A percentile compares a stretch with the other conserved stretches of the same genome.
phyloP scores from a whole-genome alignment of 2,113 vertebrate genomes.

The Datnioides undecimradiatus region DNA sequence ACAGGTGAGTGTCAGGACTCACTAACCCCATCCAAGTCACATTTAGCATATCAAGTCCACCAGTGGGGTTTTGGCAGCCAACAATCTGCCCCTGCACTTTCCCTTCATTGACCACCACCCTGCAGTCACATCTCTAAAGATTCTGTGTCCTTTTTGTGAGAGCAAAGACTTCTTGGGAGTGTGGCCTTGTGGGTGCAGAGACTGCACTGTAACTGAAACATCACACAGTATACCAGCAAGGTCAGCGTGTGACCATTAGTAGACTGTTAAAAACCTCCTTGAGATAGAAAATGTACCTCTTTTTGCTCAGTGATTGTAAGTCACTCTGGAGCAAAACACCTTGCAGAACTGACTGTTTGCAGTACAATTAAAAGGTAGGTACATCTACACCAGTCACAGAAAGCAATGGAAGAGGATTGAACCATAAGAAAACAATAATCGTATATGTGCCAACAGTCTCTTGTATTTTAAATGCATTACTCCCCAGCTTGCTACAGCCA shows the following conservation, averaged over 20 bases:
- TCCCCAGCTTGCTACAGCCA: conserved; percentile 3
- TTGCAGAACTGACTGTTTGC: not conserved
- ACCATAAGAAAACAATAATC: conserved; percentile 11
- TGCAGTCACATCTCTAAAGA: not conserved
- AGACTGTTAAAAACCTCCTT: not conserved
- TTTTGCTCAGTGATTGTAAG: conserved; percentile 5
- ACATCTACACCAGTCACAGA: not conserved
- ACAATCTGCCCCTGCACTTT: conserved; percentile 15
- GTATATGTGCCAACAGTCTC: conserved; percentile 1
- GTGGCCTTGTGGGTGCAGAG: not conserved
- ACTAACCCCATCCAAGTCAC: conserved; percentile 46
- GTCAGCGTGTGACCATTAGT: conserved; percentile 6
- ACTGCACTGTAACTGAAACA: not conserved
- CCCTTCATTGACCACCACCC: conserved; percentile 3
- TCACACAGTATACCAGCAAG: not conserved
- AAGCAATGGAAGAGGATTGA: conserved; percentile 18
- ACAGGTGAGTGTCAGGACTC: conserved; percentile 60
- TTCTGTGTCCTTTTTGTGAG: conserved; percentile 1
- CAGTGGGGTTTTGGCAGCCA: conserved; percentile 10
- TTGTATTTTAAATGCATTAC: conserved; percentile 22
- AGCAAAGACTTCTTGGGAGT: conserved; percentile 2
- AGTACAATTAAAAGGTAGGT: not conserved
- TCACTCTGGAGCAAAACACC: not conserved
- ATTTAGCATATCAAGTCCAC: conserved; percentile 45
- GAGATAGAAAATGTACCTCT: not conserved